phyloP scores from a whole-genome alignment of 1,140 invertebrate species.

The Limonius californicus region DNA sequence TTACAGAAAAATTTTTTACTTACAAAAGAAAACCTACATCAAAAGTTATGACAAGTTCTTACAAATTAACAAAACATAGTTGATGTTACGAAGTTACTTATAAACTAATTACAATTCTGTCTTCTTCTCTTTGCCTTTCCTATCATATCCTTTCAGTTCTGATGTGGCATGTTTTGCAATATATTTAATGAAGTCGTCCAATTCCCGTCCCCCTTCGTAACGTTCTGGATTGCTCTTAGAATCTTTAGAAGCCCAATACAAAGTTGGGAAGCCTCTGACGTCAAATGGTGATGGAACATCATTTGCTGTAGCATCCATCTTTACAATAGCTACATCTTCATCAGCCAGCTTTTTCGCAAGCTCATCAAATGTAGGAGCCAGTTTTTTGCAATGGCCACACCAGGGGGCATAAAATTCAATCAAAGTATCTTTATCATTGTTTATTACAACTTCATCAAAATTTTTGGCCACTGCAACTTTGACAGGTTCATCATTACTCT shows the following conservation, averaged over 20 bases:
- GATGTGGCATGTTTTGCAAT: slow-evolving; percentile 88
- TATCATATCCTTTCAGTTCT: slow-evolving; percentile 84
- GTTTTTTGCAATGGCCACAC: slow-evolving; percentile 98
- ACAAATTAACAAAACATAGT: neutral
- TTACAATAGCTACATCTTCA: slow-evolving; percentile 91
- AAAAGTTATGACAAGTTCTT: too few relatives aligned
- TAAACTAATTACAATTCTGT: slow-evolving; percentile 59
- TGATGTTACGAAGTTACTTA: neutral
- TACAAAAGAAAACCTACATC: neutral
- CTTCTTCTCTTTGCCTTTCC: slow-evolving; percentile 76
- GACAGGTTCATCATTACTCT: slow-evolving; percentile 77
- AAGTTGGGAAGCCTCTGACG: slow-evolving; percentile 95
- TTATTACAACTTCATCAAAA: slow-evolving; percentile 91
- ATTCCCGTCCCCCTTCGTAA: slow-evolving; percentile 93
- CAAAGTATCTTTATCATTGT: slow-evolving; percentile 89
- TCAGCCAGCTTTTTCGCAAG: slow-evolving; percentile 73
- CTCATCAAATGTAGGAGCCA: slow-evolving; percentile 92
- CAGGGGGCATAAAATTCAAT: slow-evolving; percentile 98
- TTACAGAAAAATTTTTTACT: neutral
- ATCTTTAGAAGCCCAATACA: slow-evolving; percentile 92
- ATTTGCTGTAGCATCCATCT: slow-evolving; percentile 98
- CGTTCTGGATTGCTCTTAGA: slow-evolving; percentile 75
- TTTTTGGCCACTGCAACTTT: slow-evolving; percentile 95
- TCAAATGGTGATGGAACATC: slow-evolving; percentile 92
- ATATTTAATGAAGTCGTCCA: slow-evolving; percentile 96